phyloP scores from a whole-genome alignment of 2,113 vertebrate species.

The Pomatostomus ruficeps region DNA sequence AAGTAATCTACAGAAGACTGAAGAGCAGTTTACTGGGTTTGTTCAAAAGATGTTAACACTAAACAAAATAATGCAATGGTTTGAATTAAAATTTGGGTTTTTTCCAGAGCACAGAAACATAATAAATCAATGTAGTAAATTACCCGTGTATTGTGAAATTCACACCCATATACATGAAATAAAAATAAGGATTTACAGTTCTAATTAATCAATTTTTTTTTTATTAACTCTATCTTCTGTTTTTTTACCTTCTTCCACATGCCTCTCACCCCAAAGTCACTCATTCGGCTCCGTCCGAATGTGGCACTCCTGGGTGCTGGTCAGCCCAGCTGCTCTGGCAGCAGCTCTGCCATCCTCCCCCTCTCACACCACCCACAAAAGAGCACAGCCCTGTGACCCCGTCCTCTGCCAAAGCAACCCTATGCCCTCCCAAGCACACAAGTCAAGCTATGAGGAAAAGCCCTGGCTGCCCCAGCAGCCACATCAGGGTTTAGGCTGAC shows the following conservation, averaged over 20 bases:
- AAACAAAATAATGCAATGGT: not conserved
- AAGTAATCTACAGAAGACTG: not conserved
- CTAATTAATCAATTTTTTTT: conserved; percentile 39
- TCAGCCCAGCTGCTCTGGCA: accelerated
- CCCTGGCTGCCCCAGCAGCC: not conserved
- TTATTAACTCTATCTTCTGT: conserved; percentile 53
- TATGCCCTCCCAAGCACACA: not conserved
- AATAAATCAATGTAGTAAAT: conserved; percentile 64
- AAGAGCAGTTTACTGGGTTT: not conserved
- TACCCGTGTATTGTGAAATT: conserved; percentile 59
- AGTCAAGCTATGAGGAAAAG: not conserved
- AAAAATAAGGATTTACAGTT: conserved; percentile 61
- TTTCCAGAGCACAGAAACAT: conserved; percentile 41
- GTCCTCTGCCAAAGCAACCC: not conserved
- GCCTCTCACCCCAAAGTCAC: not conserved
- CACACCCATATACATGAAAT: conserved; percentile 61
- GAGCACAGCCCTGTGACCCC: not conserved
- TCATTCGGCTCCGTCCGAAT: accelerated
- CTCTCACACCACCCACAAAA: not conserved
- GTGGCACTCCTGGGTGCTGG: not conserved
- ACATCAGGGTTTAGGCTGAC: not conserved
- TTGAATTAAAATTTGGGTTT: conserved; percentile 71
- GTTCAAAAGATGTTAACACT: not conserved
- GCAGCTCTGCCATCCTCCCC: not conserved
- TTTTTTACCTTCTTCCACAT: conserved; percentile 54